These are phyloP conservation scores for Hemitrygon akajei DNA, from an alignment of 2,797 vertebrate species.

Conservation along the genomic window DNA sequence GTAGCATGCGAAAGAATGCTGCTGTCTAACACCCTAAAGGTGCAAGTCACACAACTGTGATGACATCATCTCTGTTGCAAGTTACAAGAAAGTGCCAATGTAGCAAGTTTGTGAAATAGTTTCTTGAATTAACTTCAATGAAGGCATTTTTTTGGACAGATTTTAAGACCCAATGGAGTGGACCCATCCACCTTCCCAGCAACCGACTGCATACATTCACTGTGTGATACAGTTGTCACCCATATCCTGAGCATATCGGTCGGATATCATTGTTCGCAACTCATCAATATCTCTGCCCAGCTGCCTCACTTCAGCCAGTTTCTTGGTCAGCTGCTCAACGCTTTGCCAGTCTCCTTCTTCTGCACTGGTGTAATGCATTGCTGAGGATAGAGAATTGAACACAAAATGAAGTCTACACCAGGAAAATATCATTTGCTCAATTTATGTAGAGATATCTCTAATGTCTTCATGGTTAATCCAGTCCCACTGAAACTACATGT, in stretches of 20 bases:
- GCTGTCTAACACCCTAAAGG: background rate
- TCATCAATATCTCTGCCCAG: slow-evolving; percentile 85
- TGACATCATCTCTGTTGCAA: background rate
- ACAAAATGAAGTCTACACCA: background rate
- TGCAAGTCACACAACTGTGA: background rate
- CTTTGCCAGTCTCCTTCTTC: slow-evolving; percentile 71
- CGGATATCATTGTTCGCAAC: slow-evolving; percentile 81
- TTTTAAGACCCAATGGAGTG: background rate
- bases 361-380: slow-evolving; percentile 55
- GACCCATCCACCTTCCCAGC: too few species aligned
- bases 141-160: slow-evolving; percentile 2
- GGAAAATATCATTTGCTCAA: background rate
- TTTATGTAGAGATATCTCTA: background rate
- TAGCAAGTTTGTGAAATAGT: slow-evolving; percentile 3
- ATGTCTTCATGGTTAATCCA: background rate
- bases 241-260: slow-evolving; percentile 96
- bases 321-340: slow-evolving; percentile 74
- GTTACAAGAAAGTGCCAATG: background rate
- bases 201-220: slow-evolving; percentile 49
- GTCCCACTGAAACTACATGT: background rate
- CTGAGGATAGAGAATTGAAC: slow-evolving; percentile 49
- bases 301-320: slow-evolving; percentile 76
- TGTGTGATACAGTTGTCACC: slow-evolving; percentile 96
- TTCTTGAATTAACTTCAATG: slow-evolving; percentile 14
- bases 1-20: background rate